Evolutionary conservation across 2,888 invertebrate species (phyloP).

Genomic region (Eilema sororculum): DNA sequence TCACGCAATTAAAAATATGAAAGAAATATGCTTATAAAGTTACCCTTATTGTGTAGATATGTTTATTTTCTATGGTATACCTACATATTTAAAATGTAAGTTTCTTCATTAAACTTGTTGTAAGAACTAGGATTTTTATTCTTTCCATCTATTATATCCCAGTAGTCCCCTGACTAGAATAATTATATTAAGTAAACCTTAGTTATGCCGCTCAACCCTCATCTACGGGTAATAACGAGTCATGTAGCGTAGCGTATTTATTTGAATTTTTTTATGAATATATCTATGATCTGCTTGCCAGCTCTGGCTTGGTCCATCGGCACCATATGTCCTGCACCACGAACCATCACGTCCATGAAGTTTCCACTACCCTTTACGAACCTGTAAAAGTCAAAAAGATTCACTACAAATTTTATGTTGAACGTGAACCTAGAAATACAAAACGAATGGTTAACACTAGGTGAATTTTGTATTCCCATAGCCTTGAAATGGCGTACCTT

Average conservation of each 20-base stretch:
- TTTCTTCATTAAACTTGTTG: no score
- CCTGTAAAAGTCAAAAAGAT: constrained; percentile 7
- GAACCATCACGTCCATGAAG: constrained; percentile 77
- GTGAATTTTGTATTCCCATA: no score
- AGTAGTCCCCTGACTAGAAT: not conserved
- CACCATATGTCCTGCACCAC: constrained; percentile 86
- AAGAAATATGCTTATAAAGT: no score
- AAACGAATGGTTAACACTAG: no score
- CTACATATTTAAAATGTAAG: no score
- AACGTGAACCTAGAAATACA: no score
- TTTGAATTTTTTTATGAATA: constrained; percentile 33
- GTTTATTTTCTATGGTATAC: no score
- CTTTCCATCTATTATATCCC: not conserved
- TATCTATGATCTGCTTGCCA: constrained; percentile 52
- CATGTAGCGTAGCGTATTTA: constrained; percentile 23
- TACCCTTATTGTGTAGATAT: no score
- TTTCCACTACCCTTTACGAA: constrained; percentile 73
- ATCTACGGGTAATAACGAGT: not conserved
- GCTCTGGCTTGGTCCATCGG: constrained; percentile 82
- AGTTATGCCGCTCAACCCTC: not conserved
- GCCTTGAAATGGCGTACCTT: no score
- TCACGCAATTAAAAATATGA: not conserved
- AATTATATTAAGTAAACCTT: no score
- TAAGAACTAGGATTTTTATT: not conserved
- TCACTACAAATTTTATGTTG: no score